phyloP scores from a whole-genome alignment of 2,888 invertebrate species.

The Erebia palarica region DNA sequence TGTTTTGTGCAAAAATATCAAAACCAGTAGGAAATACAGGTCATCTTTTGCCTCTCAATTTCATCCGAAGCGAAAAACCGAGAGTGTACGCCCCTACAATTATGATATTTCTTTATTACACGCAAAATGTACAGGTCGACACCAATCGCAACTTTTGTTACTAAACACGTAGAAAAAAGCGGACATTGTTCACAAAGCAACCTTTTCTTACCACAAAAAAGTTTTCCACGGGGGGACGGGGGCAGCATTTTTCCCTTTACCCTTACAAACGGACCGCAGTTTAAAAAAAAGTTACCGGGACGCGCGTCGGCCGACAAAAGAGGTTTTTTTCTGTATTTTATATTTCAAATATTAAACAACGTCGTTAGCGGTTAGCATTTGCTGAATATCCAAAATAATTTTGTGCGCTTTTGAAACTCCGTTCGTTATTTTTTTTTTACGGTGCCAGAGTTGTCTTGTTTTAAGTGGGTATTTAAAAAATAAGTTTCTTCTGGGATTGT shows the following conservation, averaged over 20 bases:
- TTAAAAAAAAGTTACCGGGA: constrained; percentile 72
- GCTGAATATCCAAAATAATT: constrained; percentile 79
- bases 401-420: constrained; percentile 52
- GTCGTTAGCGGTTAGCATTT: constrained; percentile 79
- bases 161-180: constrained; percentile 37
- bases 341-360: constrained; percentile 77
- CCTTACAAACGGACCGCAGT: constrained; percentile 76
- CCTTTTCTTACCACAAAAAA: constrained; percentile 81
- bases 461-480: constrained; percentile 51
- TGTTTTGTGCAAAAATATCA: neutral
- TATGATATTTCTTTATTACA: constrained; percentile 18
- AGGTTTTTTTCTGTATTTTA: constrained; percentile 67
- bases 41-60: neutral
- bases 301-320: constrained; percentile 68
- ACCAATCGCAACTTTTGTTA: constrained; percentile 36
- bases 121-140: constrained; percentile 59
- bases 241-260: constrained; percentile 74
- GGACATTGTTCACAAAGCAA: constrained; percentile 64
- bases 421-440: constrained; percentile 56
- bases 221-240: constrained; percentile 59
- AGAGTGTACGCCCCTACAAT: neutral
- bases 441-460: constrained; percentile 56
- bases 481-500: constrained; percentile 52
- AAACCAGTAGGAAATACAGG: neutral
- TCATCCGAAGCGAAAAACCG: neutral